Base-by-base conservation (phyloP, 2,113 vertebrate species). In the Rutilus rutilus region DNA sequence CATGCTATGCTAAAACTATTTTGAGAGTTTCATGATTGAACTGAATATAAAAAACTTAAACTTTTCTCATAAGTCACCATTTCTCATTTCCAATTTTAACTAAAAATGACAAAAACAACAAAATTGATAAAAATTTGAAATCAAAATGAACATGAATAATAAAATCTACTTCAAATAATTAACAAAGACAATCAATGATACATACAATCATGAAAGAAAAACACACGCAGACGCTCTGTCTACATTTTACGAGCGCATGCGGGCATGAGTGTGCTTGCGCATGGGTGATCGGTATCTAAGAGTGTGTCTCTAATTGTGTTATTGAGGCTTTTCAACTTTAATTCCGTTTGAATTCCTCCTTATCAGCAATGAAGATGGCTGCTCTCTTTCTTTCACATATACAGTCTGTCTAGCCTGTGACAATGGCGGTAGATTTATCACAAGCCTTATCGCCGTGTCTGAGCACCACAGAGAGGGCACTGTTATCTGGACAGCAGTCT, bases 391-490 rank as follows among this genome's bases (percentile, higher is more conserved):
- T 39, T 30, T n/a, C 77, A 62, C 25, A 78, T 11, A 85, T 73
- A 59, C 33, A 23, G 30, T 21, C 60, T 47, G 71, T 88, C 78
- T 78, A 52, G 69, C 74, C 79, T 54, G 59, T 69, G 8, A 82
- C 74, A 84, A 87, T 50, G 62, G 74, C 14, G 5, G 30, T 25
- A 78, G 83, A 85, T 88, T 71, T 73, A 85, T 54, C 67, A 76
- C 42, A 65, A 78, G 52, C 50, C 69, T 88, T 88, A 88, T 88
- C 79, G 30, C 25, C 11, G 57, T 57, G 67, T 73, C 39, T 14
- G 36, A 82, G 73, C 67, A 67, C 69, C 67, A 86, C 65, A 14
- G 73, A 79, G 25, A 75, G 52, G 47, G 39, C 50, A 45, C 50
- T 52, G 60, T 59, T 65, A 78, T 76, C 57, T 47, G 57, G 14